Percentiles rank a stretch among this genome's conserved stretches.
phyloP scores from a whole-genome alignment of 2,797 vertebrate genomes.

The Margarornis squamiger region DNA sequence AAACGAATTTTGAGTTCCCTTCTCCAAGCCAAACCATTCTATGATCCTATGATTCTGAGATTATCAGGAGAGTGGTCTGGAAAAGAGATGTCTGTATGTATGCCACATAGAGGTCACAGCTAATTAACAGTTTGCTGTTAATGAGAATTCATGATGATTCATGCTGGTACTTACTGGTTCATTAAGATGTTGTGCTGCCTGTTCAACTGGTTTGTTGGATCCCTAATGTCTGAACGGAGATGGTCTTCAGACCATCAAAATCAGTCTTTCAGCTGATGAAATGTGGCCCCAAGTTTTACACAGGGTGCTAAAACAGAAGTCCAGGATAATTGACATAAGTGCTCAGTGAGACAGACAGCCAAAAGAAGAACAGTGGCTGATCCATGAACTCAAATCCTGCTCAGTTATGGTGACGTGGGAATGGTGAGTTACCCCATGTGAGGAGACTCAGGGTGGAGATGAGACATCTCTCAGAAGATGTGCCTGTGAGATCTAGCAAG shows the following conservation, averaged over 20 bases:
- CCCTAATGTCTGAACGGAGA: rapidly evolving
- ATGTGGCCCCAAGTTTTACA: background rate
- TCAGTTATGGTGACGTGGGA: background rate
- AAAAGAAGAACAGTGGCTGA: background rate
- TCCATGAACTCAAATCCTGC: background rate
- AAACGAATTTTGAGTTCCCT: background rate
- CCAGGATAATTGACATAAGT: background rate
- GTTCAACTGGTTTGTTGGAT: background rate
- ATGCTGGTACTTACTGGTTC: background rate
- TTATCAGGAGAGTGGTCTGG: background rate
- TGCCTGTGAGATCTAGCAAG: background rate
- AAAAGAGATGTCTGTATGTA: background rate
- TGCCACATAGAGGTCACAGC: background rate
- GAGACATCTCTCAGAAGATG: background rate
- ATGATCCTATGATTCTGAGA: background rate
- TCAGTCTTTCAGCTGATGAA: background rate
- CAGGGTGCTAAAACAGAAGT: background rate
- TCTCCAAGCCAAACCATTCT: background rate
- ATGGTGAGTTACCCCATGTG: background rate
- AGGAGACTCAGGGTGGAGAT: background rate
- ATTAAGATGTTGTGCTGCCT: background rate
- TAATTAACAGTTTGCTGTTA: background rate
- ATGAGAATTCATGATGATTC: background rate
- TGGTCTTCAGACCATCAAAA: background rate
- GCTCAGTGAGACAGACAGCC: background rate